Percentiles rank a stretch among this genome's conserved stretches.
phyloP scores from a whole-genome alignment of 2,888 invertebrate genomes.

The Auanema sp. region DNA sequence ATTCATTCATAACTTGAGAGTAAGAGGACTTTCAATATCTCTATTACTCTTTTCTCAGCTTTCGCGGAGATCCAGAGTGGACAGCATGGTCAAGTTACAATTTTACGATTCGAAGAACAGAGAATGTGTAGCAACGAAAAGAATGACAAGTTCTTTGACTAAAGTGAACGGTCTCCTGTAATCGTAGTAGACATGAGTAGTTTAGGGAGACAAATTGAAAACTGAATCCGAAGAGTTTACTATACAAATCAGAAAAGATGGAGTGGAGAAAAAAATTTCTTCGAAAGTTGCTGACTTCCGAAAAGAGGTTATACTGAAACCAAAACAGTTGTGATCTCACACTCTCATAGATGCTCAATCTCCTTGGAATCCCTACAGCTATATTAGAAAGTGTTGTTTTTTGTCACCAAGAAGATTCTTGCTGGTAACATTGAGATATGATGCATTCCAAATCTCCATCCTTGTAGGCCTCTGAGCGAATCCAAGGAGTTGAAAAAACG shows the following conservation, averaged over 20 bases:
- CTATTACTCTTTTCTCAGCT: constrained; percentile 51
- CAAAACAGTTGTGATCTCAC: no score
- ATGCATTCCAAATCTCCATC: background rate
- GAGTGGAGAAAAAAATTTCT: constrained; percentile 34
- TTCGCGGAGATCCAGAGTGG: constrained; percentile 72
- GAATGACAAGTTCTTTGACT: constrained; percentile 34
- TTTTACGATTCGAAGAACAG: constrained; percentile 72
- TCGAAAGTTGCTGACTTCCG: constrained; percentile 57
- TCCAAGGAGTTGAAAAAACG: constrained; percentile 87
- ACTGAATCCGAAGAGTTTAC: constrained; percentile 54
- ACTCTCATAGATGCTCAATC: constrained; percentile 63
- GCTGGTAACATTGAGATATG: constrained; percentile 76
- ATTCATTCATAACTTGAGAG: constrained; percentile 76
- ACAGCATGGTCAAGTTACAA: constrained; percentile 69
- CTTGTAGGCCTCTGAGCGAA: constrained; percentile 82
- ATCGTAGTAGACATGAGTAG: background rate
- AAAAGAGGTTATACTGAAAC: no score
- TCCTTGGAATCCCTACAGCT: constrained; percentile 87
- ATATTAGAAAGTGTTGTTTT: constrained; percentile 94
- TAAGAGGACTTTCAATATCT: constrained; percentile 11
- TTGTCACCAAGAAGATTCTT: constrained; percentile 97
- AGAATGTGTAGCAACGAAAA: constrained; percentile 70
- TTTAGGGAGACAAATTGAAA: constrained; percentile 22
- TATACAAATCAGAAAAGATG: constrained; percentile 38
- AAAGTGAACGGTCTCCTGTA: constrained; percentile 5